These are phyloP conservation scores for Venturia canescens DNA, from an alignment of 1,140 invertebrate genomes.

Conservation along the genomic window DNA sequence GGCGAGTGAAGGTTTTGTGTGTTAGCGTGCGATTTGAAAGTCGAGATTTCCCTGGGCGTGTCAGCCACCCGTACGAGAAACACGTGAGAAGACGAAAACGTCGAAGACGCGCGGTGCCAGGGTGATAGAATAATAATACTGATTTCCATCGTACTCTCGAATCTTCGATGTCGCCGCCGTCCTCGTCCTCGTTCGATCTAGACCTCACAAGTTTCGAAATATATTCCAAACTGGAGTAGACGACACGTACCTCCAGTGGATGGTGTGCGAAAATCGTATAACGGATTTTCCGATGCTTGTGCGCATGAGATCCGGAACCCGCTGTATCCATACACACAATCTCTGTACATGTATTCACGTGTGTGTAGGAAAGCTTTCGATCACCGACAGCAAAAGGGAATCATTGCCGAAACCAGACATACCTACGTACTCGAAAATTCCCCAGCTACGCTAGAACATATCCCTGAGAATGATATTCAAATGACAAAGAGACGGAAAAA, in stretches of 20 bases:
- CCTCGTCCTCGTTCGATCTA: slow-evolving; percentile 5
- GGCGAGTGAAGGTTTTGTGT: slow-evolving; percentile 10
- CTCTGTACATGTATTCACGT: background rate
- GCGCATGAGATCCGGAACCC: background rate
- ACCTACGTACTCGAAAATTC: background rate
- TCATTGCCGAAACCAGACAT: slow-evolving; percentile 3
- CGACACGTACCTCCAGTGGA: slow-evolving; percentile 7
- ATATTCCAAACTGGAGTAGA: slow-evolving; percentile 30
- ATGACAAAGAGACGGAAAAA: background rate
- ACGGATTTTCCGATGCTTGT: slow-evolving; percentile 24
- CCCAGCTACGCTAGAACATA: background rate
- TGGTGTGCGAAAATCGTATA: slow-evolving; percentile 7
- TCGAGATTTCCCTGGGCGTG: slow-evolving; percentile 41
- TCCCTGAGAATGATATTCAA: background rate
- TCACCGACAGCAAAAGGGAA: background rate
- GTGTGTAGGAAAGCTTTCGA: background rate
- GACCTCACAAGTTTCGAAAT: slow-evolving; percentile 5
- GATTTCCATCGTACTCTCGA: slow-evolving; percentile 39
- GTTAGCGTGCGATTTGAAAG: slow-evolving; percentile 39
- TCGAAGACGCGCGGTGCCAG: slow-evolving; percentile 15
- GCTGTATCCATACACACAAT: background rate
- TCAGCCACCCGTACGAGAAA: slow-evolving; percentile 2
- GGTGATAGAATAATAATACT: slow-evolving; percentile 44
- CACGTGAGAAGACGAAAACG: slow-evolving; percentile 29
- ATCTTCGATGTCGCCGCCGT: slow-evolving; percentile 13